phyloP scores from a whole-genome alignment of 2,888 invertebrate genomes.

The Erebia palarica region DNA sequence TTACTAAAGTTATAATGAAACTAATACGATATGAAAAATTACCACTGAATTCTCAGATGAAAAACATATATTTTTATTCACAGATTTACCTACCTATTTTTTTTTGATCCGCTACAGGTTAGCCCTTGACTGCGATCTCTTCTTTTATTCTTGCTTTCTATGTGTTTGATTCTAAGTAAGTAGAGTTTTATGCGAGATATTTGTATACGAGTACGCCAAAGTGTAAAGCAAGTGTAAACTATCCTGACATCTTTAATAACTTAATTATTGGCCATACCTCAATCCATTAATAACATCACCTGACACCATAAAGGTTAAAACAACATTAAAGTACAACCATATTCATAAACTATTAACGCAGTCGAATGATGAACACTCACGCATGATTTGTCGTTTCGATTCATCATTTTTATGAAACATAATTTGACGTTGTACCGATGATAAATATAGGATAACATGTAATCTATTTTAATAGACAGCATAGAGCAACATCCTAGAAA shows the following conservation, averaged over 20 bases:
- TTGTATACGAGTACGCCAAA: background rate
- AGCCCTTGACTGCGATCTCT: too few relatives aligned
- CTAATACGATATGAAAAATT: too few relatives aligned
- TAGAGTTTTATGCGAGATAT: background rate
- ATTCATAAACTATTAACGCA: slow-evolving; percentile 11
- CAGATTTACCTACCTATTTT: too few relatives aligned
- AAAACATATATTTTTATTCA: too few relatives aligned
- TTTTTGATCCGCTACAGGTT: too few relatives aligned
- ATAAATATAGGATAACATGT: slow-evolving; percentile 14
- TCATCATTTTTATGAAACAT: slow-evolving; percentile 26
- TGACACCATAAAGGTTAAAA: slow-evolving; percentile 15
- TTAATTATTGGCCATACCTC: slow-evolving; percentile 5
- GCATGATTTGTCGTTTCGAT: slow-evolving; percentile 16
- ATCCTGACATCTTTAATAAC: slow-evolving; percentile 10
- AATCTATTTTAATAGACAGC: slow-evolving; percentile 29
- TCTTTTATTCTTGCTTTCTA: too few relatives aligned
- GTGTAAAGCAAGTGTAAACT: background rate
- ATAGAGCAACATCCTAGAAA: slow-evolving; percentile 31
- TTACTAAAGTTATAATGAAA: too few relatives aligned
- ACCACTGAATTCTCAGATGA: too few relatives aligned
- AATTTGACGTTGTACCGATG: slow-evolving; percentile 16
- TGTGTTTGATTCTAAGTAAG: background rate
- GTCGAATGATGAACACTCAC: slow-evolving; percentile 7
- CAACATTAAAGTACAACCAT: slow-evolving; percentile 8
- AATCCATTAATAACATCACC: slow-evolving; percentile 10